These are phyloP conservation scores for Hesperia comma DNA, from an alignment of 2,888 invertebrate genomes.

Conservation along the genomic window DNA sequence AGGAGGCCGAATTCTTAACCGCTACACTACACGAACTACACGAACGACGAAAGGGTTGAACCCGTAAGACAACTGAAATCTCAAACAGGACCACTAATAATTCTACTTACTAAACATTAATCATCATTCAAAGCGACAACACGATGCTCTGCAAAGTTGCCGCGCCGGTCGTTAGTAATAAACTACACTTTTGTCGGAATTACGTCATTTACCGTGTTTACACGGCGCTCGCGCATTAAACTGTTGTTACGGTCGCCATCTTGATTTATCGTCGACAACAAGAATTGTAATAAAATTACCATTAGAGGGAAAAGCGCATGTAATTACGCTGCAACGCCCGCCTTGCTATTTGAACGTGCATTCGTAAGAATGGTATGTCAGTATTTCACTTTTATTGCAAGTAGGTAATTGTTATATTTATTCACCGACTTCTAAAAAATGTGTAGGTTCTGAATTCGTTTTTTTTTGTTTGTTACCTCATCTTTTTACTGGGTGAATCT, in stretches of 20 bases:
- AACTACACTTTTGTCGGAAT: slow-evolving; percentile 58
- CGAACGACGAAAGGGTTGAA: neutral
- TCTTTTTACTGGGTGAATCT: too few species aligned
- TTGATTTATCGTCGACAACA: slow-evolving; percentile 36
- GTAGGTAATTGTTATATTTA: too few species aligned
- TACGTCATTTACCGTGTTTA: slow-evolving; percentile 65
- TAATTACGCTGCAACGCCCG: slow-evolving; percentile 22
- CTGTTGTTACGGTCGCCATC: slow-evolving; percentile 42
- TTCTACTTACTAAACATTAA: slow-evolving; percentile 23
- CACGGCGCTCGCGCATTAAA: slow-evolving; percentile 51
- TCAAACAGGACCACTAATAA: slow-evolving; percentile 17
- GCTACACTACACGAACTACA: too few species aligned
- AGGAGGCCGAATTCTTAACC: too few species aligned
- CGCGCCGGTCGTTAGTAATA: slow-evolving; percentile 61
- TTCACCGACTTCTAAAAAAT: too few species aligned
- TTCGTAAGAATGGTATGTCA: too few species aligned
- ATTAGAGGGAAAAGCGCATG: slow-evolving; percentile 31
- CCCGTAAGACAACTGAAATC: slow-evolving; percentile 8
- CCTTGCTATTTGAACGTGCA: neutral
- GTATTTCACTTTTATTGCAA: too few species aligned
- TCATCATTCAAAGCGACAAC: slow-evolving; percentile 22
- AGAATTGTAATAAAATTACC: slow-evolving; percentile 37
- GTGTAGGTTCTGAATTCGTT: too few species aligned
- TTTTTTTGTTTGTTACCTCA: too few species aligned
- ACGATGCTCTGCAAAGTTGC: slow-evolving; percentile 44